phyloP scores from a whole-genome alignment of 1,140 invertebrate species.

The Calliphora vicina region DNA sequence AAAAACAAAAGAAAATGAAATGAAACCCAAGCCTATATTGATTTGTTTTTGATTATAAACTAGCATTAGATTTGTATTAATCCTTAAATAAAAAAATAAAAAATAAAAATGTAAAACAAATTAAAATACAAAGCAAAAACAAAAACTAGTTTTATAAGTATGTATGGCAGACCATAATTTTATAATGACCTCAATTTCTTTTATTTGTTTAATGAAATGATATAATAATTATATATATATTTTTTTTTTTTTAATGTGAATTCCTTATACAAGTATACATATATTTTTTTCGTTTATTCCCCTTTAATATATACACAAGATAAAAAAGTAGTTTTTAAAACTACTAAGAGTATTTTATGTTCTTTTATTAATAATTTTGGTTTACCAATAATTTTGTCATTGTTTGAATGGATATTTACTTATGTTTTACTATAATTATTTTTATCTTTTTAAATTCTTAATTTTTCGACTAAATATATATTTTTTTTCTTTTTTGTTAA shows the following conservation, averaged over 20 bases:
- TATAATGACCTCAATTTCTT: constrained; percentile 8
- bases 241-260: background rate
- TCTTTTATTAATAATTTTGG: background rate
- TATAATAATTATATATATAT: background rate
- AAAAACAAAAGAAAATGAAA: background rate
- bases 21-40: constrained; percentile 12
- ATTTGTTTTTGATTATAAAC: constrained; percentile 23
- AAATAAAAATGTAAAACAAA: background rate
- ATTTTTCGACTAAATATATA: background rate
- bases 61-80: constrained; percentile 26
- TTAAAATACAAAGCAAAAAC: background rate
- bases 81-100: constrained; percentile 9
- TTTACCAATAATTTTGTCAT: background rate
- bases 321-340: background rate
- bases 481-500: no score
- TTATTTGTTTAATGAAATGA: constrained; percentile 11
- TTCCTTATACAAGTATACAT: background rate
- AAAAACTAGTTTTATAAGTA: background rate
- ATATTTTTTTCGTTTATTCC: background rate
- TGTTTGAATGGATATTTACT: background rate
- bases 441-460: background rate
- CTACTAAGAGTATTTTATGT: background rate
- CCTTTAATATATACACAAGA: background rate
- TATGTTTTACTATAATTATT: background rate
- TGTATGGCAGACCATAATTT: background rate